Base-by-base conservation (phyloP, 2,888 invertebrate species). In the Microctonus hyperodae region DNA sequence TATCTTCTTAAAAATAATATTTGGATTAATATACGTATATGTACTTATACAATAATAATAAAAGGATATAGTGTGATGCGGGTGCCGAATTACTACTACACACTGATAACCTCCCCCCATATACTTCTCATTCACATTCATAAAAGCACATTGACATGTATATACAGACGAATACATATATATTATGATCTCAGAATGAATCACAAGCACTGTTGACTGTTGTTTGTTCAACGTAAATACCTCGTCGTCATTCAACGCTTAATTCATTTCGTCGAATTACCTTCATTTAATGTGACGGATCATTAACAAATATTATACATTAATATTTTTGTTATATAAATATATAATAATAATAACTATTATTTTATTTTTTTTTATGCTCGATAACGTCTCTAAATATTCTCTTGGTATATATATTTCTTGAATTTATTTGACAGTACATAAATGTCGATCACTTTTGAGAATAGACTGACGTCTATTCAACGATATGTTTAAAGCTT, bases 401-500 rank as follows among this genome's bases (percentile, higher is more conserved):
- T n/a, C n/a, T 37, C 37, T 3, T 37, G 13, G 37, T 6, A 11
- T n/a, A 16, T 44, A 7, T 44, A 7, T 16, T 44, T 44, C 20
- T 44, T 16, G 44, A 44, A 44, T 44, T 44, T 44, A 44, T 44
- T 44, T 7, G 44, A 3, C 7, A 44, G 6, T 44, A 44, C 16
- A 44, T 16, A n/a, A 20, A n/a, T n/a, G n/a, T n/a, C 44, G 6
- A 44, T 69, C 72, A 67, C 66, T 70, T 59, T 51, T 66, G 68
- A 65, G 69, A 55, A 63, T 64, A 60, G 51, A 64, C 58, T 67
- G 50, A 53, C 61, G 66, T 61, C 50, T 44, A 44, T 16, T 16
- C 44, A 44, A 44, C 44, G 44, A 44, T 44, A 23, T 48, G 60
- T 59, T 22, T 55, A 51, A 28, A 20, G 56, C 44, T 51, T 68